phyloP scores from a whole-genome alignment of 2,113 vertebrate genomes.

The Nansenia antarctica region DNA sequence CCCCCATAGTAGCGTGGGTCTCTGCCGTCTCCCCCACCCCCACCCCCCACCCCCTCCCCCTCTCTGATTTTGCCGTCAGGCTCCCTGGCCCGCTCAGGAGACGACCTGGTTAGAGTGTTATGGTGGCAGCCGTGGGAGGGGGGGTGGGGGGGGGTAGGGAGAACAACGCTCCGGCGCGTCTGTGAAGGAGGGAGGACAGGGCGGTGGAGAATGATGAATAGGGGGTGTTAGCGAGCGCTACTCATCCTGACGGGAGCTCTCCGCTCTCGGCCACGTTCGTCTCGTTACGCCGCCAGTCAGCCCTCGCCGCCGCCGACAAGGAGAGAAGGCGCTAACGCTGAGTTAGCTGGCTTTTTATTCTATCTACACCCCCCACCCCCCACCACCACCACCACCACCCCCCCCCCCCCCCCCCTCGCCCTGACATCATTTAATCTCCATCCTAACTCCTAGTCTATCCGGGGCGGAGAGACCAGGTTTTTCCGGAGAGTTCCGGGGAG shows the following conservation, averaged over 20 bases:
- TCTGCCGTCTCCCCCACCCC: too few species aligned
- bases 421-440: too few species aligned
- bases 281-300: conserved; percentile 16
- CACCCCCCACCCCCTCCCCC: conserved; percentile 19
- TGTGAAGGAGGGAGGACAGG: conserved; percentile 52
- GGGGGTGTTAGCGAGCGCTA: conserved; percentile 52
- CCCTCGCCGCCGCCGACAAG: too few species aligned
- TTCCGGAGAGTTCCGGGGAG: conserved; percentile 35
- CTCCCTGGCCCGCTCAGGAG: conserved; percentile 22
- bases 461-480: conserved; percentile 38
- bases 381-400: too few species aligned
- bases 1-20: too few species aligned
- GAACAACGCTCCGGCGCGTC: conserved; percentile 50
- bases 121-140: conserved; percentile 42
- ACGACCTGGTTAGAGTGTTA: conserved; percentile 23
- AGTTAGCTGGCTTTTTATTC: conserved; percentile 51
- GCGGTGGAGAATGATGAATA: conserved; percentile 63
- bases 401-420: too few species aligned
- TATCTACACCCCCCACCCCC: too few species aligned
- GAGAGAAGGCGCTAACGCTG: conserved; percentile 36
- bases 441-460: too few species aligned
- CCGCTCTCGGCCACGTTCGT: conserved; percentile 33
- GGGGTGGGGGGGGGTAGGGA: too few species aligned
- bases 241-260: conserved; percentile 38
- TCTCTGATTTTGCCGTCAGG: conserved; percentile 21